Percentiles rank a stretch among this genome's conserved stretches.
These are phyloP conservation scores for Ruditapes philippinarum DNA, from an alignment of 1,140 invertebrate genomes.

Conservation along the genomic window DNA sequence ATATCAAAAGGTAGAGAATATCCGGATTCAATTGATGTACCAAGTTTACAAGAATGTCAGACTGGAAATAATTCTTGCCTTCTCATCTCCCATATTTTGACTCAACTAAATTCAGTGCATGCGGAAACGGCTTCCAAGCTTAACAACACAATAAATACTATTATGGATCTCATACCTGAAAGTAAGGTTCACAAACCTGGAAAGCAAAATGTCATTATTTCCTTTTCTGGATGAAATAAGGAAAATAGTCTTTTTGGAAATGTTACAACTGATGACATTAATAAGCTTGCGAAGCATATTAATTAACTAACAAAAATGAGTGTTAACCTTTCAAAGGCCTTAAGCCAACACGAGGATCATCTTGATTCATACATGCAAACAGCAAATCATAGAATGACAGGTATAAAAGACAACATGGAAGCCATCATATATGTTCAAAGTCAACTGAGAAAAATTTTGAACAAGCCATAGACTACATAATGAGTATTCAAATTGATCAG, in stretches of 20 bases:
- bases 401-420: constrained; percentile 11
- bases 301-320: constrained; percentile 36
- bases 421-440: not conserved
- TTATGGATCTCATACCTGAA: constrained; percentile 33
- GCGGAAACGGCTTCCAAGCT: not conserved
- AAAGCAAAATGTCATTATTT: constrained; percentile 35
- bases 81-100: not conserved
- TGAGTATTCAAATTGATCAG: too few relatives aligned
- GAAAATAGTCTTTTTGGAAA: constrained; percentile 65
- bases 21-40: too few relatives aligned
- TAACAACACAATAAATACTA: constrained; percentile 21
- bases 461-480: too few relatives aligned
- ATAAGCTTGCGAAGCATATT: constrained; percentile 33
- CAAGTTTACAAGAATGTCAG: not conserved
- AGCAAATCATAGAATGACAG: constrained; percentile 31
- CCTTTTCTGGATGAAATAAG: constrained; percentile 64
- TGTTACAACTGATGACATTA: constrained; percentile 55
- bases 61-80: not conserved
- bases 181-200: not conserved
- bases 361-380: constrained; percentile 13
- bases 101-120: constrained; percentile 1
- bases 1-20: too few relatives aligned
- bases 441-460: not conserved
- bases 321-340: not conserved
- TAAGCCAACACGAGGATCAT: constrained; percentile 34